phyloP scores from a whole-genome alignment of 2,888 invertebrate species.

The Dryomyza anilis region DNA sequence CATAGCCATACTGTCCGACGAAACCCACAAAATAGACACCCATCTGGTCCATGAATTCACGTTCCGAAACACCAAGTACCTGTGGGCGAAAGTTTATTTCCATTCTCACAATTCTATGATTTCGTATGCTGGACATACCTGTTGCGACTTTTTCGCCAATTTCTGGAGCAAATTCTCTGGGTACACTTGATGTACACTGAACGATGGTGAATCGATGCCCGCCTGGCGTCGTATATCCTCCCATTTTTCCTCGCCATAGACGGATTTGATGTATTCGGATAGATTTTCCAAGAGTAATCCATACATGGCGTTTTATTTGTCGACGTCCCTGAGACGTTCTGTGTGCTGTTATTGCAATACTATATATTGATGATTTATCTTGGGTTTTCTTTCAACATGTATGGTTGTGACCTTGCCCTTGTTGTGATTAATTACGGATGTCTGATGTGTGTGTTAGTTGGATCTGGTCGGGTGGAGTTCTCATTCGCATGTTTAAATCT shows the following conservation, averaged over 20 bases:
- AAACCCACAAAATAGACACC: conserved; percentile 93
- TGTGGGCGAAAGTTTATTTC: conserved; percentile 56
- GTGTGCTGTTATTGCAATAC: conserved; percentile 2
- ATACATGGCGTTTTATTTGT: conserved; percentile 75
- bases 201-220: conserved; percentile 84
- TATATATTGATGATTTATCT: too few species aligned
- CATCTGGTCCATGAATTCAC: conserved; percentile 92
- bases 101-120: not conserved
- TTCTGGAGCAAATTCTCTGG: conserved; percentile 86
- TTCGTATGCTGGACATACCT: conserved; percentile 65
- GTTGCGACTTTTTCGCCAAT: conserved; percentile 83
- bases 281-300: conserved; percentile 93
- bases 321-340: not conserved
- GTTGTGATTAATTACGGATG: too few species aligned
- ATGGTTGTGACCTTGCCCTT: too few species aligned
- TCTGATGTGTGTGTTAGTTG: too few species aligned
- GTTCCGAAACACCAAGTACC: conserved; percentile 85
- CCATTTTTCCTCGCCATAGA: conserved; percentile 95
- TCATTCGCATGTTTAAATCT: too few species aligned
- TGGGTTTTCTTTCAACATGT: too few species aligned
- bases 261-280: conserved; percentile 87
- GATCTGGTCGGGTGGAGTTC: too few species aligned
- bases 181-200: conserved; percentile 91
- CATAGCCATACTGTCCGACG: conserved; percentile 94
- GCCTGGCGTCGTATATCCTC: conserved; percentile 86